These are phyloP conservation scores for Stichodactyla mertensii DNA, from an alignment of 64 coral and sea anemone species.

Conservation along the genomic window DNA sequence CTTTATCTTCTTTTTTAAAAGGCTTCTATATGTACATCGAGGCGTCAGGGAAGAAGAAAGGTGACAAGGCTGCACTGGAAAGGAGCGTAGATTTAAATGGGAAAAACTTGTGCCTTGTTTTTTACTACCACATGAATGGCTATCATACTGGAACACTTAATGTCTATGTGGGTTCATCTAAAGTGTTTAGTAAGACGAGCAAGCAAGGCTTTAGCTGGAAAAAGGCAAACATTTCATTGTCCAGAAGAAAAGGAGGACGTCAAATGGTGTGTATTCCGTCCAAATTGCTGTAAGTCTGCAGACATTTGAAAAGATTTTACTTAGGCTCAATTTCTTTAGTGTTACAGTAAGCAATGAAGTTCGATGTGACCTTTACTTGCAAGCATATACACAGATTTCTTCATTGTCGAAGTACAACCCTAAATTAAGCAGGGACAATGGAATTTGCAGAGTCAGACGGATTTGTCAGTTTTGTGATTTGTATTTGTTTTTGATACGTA, in stretches of 20 bases:
- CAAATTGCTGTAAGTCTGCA: background rate
- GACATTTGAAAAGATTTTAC: no score
- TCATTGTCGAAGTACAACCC: no score
- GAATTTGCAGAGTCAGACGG: no score
- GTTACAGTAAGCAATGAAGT: no score
- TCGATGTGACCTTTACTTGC: no score
- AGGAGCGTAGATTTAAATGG: background rate
- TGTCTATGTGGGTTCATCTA: slow-evolving; percentile 28
- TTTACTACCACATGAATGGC: slow-evolving; percentile 72
- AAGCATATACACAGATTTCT: no score
- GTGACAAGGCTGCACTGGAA: slow-evolving; percentile 33
- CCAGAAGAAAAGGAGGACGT: background rate
- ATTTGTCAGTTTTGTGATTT: no score
- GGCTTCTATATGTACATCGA: slow-evolving; percentile 76
- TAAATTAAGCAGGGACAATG: no score
- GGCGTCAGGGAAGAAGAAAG: slow-evolving; percentile 24
- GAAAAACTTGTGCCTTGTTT: slow-evolving; percentile 27
- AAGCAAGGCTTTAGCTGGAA: slow-evolving; percentile 11
- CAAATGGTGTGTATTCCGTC: background rate
- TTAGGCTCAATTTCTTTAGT: no score
- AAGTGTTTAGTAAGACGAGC: slow-evolving; percentile 16
- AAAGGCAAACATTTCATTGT: background rate
- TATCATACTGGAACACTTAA: slow-evolving; percentile 22
- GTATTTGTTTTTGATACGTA: no score
- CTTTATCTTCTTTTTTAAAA: background rate